These are phyloP conservation scores for Centruroides sculpturatus DNA, from an alignment of 1,140 invertebrate genomes.

Conservation along the genomic window DNA sequence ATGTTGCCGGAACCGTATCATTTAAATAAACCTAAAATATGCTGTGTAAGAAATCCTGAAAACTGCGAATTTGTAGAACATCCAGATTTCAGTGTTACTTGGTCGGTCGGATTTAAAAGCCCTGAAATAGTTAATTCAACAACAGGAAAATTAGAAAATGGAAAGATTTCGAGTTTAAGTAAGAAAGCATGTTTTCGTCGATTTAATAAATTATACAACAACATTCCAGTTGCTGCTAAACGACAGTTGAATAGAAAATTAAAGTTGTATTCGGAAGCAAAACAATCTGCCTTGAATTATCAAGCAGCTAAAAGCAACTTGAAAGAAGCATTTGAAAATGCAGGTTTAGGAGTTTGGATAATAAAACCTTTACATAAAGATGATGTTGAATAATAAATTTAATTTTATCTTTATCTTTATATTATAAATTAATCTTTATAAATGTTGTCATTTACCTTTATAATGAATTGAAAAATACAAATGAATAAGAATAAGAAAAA, in stretches of 20 bases:
- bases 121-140: conserved; percentile 30
- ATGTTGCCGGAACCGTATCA: too few relatives aligned
- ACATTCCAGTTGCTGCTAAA: too few relatives aligned
- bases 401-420: too few relatives aligned
- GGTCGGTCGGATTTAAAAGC: conserved; percentile 26
- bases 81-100: conserved; percentile 30
- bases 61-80: conserved; percentile 18
- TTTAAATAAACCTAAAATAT: too few relatives aligned
- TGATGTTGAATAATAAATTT: too few relatives aligned
- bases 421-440: too few relatives aligned
- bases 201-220: conserved; percentile 20
- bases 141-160: conserved; percentile 26
- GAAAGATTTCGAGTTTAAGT: conserved; percentile 26
- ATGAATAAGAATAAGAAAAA: too few relatives aligned
- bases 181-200: conserved; percentile 26
- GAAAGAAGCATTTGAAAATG: conserved; percentile 25
- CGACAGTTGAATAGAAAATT: too few relatives aligned
- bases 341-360: conserved; percentile 29
- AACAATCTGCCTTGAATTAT: conserved; percentile 26
- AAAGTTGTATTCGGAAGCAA: conserved; percentile 24
- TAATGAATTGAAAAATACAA: too few relatives aligned
- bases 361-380: conserved; percentile 31
- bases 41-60: too few relatives aligned
- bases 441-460: too few relatives aligned
- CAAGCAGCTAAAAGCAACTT: conserved; percentile 26